phyloP scores from a whole-genome alignment of 2,888 invertebrate species.

The Mythimna ferrago region DNA sequence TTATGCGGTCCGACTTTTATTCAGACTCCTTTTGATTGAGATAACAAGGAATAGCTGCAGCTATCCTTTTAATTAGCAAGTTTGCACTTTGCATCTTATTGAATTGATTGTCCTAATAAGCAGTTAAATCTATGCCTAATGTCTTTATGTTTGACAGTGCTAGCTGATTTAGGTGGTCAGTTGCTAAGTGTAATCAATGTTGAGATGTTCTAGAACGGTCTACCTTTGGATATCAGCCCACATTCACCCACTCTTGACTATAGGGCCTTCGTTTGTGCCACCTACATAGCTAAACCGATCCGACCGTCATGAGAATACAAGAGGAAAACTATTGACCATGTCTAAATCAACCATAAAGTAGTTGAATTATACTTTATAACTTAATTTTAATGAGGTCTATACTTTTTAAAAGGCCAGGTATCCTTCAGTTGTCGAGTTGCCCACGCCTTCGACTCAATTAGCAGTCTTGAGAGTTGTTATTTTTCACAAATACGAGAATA shows the following conservation, averaged over 20 bases:
- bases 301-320: constrained; percentile 29
- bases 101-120: neutral
- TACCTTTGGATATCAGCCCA: constrained; percentile 35
- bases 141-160: neutral
- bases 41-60: neutral
- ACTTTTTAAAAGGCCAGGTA: constrained; percentile 57
- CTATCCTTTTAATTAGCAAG: neutral
- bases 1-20: neutral
- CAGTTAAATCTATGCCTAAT: constrained; percentile 1
- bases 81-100: neutral
- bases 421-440: constrained; percentile 71
- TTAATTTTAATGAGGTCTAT: constrained; percentile 61
- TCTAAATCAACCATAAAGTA: constrained; percentile 45
- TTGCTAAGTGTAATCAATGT: constrained; percentile 9
- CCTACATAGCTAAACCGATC: constrained; percentile 31
- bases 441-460: constrained; percentile 67
- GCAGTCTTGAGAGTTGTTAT: constrained; percentile 67
- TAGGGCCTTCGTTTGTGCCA: constrained; percentile 31
- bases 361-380: constrained; percentile 58
- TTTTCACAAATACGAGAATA: constrained; percentile 72
- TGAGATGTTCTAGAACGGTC: constrained; percentile 27
- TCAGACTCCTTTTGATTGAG: neutral
- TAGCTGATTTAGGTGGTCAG: neutral
- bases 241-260: constrained; percentile 38
- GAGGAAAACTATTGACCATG: constrained; percentile 42